Percentiles rank a stretch among this genome's conserved stretches.
phyloP scores from a whole-genome alignment of 1,140 invertebrate species.

The Zaprionus nigranus region DNA sequence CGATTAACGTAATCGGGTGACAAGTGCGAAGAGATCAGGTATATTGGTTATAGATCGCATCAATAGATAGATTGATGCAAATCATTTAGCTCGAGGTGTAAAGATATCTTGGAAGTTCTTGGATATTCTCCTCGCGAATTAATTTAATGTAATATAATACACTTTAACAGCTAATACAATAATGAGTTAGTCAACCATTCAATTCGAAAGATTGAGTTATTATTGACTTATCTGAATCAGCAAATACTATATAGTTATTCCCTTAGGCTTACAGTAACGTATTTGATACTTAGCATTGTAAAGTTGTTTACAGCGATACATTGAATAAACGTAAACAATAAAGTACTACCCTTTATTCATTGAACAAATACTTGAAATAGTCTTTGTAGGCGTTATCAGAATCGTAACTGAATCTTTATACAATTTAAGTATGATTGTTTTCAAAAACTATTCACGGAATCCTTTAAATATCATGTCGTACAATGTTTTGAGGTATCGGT shows the following conservation, averaged over 20 bases:
- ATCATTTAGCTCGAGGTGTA: too few species aligned
- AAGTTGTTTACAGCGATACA: not conserved
- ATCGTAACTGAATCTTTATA: not conserved
- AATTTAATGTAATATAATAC: too few species aligned
- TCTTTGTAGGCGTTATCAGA: not conserved
- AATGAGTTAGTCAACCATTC: not conserved
- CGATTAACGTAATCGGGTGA: not conserved
- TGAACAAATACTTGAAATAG: not conserved
- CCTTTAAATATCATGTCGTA: not conserved
- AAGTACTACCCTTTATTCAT: not conserved
- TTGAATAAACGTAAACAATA: not conserved
- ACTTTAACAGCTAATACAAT: not conserved
- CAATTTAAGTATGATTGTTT: not conserved
- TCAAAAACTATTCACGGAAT: too few species aligned
- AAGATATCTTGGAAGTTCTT: too few species aligned
- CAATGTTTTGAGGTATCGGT: not conserved
- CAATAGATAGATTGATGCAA: not conserved
- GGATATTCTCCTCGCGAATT: too few species aligned
- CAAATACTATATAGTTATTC: too few species aligned
- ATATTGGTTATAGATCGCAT: not conserved
- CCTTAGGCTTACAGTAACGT: too few species aligned
- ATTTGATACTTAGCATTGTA: too few species aligned
- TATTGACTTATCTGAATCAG: not conserved
- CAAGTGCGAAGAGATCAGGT: not conserved
- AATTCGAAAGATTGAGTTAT: not conserved